Base-by-base conservation (phyloP, 2,888 invertebrate genomes). In the Rhingia campestris region DNA sequence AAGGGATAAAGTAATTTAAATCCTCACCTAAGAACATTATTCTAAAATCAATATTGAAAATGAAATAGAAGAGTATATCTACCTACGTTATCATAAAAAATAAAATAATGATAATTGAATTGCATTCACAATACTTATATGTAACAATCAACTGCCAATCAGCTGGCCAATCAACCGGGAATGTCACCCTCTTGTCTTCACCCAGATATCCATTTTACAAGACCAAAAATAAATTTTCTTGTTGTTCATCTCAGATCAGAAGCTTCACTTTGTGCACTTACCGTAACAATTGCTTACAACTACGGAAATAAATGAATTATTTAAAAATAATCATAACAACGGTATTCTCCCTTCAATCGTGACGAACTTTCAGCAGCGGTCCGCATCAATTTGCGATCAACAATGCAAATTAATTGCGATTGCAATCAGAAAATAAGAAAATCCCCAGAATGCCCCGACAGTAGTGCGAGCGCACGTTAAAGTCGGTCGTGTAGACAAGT, bases 381-480 rank as follows among this genome's bases (percentile, higher is more conserved):
- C 56, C 75, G 76, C 81, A 81, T 76, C 81, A 76, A 81, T 76
- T 81, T 82, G 81, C 72, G 56, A 81, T 82, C 76, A 82, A 82
- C 81, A 82, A 82, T 76, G 63, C 76, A 81, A 81, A 81, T 81
- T 76, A 56, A 81, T 81, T 72, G 74, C 69, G 54, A 67, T 63
- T 45, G 56, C 33, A 77, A 76, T 74, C 69, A 63, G 35, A 49
- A 51, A 56, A 66, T 59, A 54, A 59, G 47, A 35, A 58, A 69
- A 49, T 51, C n/a, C 22, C 30, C 53, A 61, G n/a, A 64, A 54
- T 63, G 75, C 22, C 22, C 22, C 22, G 22, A 22, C 2, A 22
- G 22, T 22, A 22, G 22, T 22, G 22, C 22, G 22, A 22, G 22
- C 67, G 63, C 59, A 64, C 75, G 54, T 56, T 67, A 54, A 73